Percentiles rank a stretch among this genome's conserved stretches.
These are phyloP conservation scores for Hormaphis cornu DNA, from an alignment of 1,140 invertebrate genomes.

Conservation along the genomic window DNA sequence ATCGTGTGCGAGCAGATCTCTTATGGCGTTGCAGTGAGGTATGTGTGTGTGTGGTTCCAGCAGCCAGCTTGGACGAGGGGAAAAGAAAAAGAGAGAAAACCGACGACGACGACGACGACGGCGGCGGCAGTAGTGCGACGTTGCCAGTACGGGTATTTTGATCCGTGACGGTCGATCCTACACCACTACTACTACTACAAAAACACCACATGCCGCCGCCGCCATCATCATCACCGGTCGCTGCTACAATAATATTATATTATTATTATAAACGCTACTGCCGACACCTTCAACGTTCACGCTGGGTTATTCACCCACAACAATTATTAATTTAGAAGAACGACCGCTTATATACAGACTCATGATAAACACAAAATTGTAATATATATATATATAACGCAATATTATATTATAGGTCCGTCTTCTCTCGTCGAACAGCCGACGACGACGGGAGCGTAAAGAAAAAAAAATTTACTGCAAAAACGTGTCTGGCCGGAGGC, in stretches of 20 bases:
- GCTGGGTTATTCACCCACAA: constrained; percentile 31
- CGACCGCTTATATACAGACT: background rate
- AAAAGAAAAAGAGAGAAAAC: constrained; percentile 30
- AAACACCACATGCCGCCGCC: background rate
- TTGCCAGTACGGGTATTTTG: constrained; percentile 25
- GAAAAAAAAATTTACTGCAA: no score
- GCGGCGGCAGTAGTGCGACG: constrained; percentile 12
- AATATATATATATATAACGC: background rate
- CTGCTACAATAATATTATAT: background rate
- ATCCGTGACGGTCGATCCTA: constrained; percentile 29
- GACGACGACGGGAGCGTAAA: no score
- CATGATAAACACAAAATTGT: no score
- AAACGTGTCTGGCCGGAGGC: no score
- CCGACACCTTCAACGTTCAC: constrained; percentile 25
- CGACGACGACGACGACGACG: background rate
- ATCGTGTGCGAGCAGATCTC: background rate
- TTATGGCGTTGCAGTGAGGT: background rate
- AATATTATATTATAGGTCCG: no score
- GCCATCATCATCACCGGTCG: background rate
- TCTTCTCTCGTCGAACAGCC: no score
- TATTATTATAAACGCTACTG: constrained; percentile 8
- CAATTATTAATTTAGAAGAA: constrained; percentile 30
- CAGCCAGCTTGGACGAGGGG: constrained; percentile 24
- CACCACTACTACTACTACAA: background rate
- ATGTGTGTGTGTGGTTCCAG: constrained; percentile 1